These are phyloP conservation scores for Lochmaea crataegi DNA, from an alignment of 2,888 invertebrate species.

Conservation along the genomic window DNA sequence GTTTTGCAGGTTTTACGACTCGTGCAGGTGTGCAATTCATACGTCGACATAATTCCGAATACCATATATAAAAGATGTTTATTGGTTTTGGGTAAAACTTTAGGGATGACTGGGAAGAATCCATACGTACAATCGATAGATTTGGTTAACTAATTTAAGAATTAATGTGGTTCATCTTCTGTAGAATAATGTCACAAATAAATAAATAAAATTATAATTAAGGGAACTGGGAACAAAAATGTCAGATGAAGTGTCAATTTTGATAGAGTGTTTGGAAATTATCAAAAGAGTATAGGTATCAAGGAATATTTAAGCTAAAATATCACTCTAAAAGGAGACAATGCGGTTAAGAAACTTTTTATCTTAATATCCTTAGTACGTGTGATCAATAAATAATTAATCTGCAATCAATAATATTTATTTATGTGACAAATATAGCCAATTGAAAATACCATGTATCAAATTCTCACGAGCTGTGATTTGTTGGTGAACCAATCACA, in stretches of 20 bases:
- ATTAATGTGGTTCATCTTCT: neutral
- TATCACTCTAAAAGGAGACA: too few species aligned
- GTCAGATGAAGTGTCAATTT: conserved; percentile 1
- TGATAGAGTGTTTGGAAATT: neutral
- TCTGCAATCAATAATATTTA: too few species aligned
- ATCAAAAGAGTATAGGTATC: neutral
- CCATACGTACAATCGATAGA: conserved; percentile 41
- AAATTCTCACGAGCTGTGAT: too few species aligned
- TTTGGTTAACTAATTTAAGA: conserved; percentile 33
- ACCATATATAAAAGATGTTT: conserved; percentile 64
- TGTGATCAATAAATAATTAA: too few species aligned
- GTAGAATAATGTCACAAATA: conserved; percentile 3
- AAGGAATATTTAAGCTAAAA: neutral
- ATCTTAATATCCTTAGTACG: too few species aligned
- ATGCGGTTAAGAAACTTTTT: too few species aligned
- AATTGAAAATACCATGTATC: too few species aligned
- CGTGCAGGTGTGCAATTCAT: conserved; percentile 59
- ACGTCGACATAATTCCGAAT: conserved; percentile 62
- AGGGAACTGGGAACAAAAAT: conserved; percentile 7
- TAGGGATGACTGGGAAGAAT: conserved; percentile 50
- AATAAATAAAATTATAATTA: conserved; percentile 10
- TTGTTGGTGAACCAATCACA: too few species aligned
- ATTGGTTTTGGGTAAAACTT: conserved; percentile 55
- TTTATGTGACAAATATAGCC: too few species aligned
- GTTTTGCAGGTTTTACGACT: conserved; percentile 59